Evolutionary conservation across 2,888 invertebrate genomes (phyloP).

Genomic region (Frankliniella fusca): DNA sequence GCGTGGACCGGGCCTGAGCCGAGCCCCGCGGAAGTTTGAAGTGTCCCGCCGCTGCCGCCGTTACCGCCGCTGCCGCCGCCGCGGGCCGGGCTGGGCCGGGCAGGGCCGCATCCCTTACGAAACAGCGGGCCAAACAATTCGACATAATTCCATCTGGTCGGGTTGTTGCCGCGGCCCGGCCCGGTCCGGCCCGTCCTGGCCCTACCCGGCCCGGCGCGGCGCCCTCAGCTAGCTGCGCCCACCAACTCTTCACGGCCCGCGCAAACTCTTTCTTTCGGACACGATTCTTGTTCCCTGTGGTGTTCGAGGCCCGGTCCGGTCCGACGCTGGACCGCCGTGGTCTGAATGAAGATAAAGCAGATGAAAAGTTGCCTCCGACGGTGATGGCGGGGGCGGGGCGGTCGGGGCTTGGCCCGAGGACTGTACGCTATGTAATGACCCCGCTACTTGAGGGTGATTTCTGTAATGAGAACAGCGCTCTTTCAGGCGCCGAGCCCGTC

Average conservation of each 20-base stretch:
- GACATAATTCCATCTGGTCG: slow-evolving; percentile 4
- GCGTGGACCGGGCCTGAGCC: no score
- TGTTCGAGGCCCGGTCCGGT: not conserved
- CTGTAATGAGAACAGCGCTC: no score
- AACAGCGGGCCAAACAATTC: slow-evolving; percentile 20
- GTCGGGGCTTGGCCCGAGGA: no score
- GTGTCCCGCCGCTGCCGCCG: no score
- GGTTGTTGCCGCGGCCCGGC: not conserved
- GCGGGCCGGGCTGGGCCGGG: not conserved
- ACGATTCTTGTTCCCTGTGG: not conserved
- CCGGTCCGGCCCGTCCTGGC: no score
- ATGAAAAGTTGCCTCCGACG: not conserved
- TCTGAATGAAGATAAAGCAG: not conserved
- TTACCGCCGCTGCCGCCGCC: no score
- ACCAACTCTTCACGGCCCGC: no score
- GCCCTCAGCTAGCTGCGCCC: not conserved
- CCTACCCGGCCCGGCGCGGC: no score
- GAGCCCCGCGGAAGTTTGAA: not conserved
- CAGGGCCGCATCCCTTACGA: not conserved
- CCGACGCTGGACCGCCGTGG: not conserved
- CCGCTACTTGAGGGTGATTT: no score
- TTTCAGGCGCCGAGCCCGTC: no score
- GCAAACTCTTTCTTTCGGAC: not conserved
- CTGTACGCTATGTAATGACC: no score
- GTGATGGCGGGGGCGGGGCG: no score